These are phyloP conservation scores for Odontomachus brunneus DNA, from an alignment of 1,140 invertebrate genomes.

Conservation along the genomic window DNA sequence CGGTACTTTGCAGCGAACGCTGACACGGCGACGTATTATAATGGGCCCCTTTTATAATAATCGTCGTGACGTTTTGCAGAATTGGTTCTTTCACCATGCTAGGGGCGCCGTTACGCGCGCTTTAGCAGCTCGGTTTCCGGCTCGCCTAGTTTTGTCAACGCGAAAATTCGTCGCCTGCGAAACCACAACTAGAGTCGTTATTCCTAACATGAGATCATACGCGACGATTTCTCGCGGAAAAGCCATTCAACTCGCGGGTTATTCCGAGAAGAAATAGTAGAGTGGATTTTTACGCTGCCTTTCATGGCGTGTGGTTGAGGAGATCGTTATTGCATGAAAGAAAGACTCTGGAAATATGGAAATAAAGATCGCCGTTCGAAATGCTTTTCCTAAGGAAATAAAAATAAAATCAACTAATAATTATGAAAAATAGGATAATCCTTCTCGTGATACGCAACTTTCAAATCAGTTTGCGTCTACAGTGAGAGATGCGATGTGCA, in stretches of 20 bases:
- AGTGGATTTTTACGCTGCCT: background rate
- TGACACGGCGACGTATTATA: constrained; percentile 52
- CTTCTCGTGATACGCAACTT: background rate
- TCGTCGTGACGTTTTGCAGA: constrained; percentile 46
- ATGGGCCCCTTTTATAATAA: constrained; percentile 65
- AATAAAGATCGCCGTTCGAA: no score
- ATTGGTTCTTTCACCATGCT: constrained; percentile 57
- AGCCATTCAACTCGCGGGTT: background rate
- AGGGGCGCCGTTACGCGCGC: constrained; percentile 14
- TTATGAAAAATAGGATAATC: no score
- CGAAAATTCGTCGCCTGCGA: constrained; percentile 15
- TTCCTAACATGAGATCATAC: constrained; percentile 11
- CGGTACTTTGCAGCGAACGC: constrained; percentile 24
- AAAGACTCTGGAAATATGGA: background rate
- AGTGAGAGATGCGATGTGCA: no score
- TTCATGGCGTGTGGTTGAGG: background rate
- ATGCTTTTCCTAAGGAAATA: no score
- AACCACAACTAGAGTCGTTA: constrained; percentile 44
- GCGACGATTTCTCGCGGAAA: constrained; percentile 1
- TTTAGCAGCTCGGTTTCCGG: constrained; percentile 25
- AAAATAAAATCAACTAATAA: no score
- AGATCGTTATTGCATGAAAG: background rate
- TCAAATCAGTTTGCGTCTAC: background rate
- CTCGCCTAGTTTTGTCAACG: constrained; percentile 40
- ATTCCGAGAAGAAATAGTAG: background rate